A percentile compares a stretch with the other conserved stretches of the same genome.
Evolutionary conservation across 2,888 invertebrate genomes (phyloP).

Genomic region (Amphipyra berbera): DNA sequence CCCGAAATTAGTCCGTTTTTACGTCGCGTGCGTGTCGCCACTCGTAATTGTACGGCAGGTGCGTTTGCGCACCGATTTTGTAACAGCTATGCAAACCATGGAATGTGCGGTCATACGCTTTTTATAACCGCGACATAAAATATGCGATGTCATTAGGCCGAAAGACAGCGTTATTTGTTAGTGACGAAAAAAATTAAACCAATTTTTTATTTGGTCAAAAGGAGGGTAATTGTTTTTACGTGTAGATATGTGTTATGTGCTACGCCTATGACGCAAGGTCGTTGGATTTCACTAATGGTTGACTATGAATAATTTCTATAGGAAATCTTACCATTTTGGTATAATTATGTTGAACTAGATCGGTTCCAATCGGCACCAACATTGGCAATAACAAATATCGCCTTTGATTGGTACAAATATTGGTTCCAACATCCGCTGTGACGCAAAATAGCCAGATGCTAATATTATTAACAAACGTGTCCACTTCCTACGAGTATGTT

Average conservation of each 20-base stretch:
- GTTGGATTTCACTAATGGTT: constrained; percentile 29
- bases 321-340: constrained; percentile 6
- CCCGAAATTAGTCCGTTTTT: constrained; percentile 52
- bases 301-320: constrained; percentile 21
- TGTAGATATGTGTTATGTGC: constrained; percentile 20
- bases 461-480: constrained; percentile 24
- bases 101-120: constrained; percentile 52
- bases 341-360: constrained; percentile 3
- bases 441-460: constrained; percentile 35
- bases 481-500: constrained; percentile 20
- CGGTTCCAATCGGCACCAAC: not conserved
- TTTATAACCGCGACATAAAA: constrained; percentile 47
- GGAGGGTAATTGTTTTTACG: constrained; percentile 47
- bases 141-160: constrained; percentile 44
- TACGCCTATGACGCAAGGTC: constrained; percentile 40
- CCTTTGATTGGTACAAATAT: constrained; percentile 14
- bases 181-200: constrained; percentile 28
- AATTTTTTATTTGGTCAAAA: constrained; percentile 35
- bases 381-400: not conserved
- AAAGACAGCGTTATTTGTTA: constrained; percentile 22
- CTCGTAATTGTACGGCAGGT: constrained; percentile 55
- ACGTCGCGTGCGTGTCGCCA: constrained; percentile 54
- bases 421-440: constrained; percentile 40
- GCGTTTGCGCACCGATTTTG: constrained; percentile 51
- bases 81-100: constrained; percentile 58